Base-by-base conservation (phyloP, 2,113 vertebrate species). In the Antechinus stuartii region DNA sequence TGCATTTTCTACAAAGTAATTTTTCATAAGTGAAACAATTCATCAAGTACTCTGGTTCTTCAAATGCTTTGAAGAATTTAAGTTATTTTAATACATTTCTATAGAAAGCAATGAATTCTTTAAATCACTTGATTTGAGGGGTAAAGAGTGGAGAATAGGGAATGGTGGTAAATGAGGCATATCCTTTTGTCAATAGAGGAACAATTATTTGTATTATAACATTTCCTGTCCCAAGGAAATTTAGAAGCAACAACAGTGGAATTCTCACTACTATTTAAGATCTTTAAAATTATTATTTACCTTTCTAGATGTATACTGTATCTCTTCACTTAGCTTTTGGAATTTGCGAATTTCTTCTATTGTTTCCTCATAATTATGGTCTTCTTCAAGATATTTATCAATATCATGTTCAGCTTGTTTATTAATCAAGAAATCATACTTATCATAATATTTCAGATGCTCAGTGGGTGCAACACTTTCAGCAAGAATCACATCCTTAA, bases 371-470 rank as follows among this genome's bases (percentile, higher is more conserved):
- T 99, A 99, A 68, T 96, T 98, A 92, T 98, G 99, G 54, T 98
- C 97, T 95, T 99, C 98, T 12, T 90, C 55, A 54, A 99, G 98
- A 97, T 99, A 99, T 10, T 97, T 97, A 47, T 99, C 98, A 26
- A 98, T 96, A n/a, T 99, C 98, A 89, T 96, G 94, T 91, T 99
- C 99, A 1, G 99, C 99, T 98, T 99, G 98, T 93, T 91, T 99
- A 95, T 97, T 99, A 76, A 99, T 97, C 96, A 99, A 97, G 11
- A 98, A 93, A 0, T 98, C 93, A 49, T 99, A 99, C 92, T 99
- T 99, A 97, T 99, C 99, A 56, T 99, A 99, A 46, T 99, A 94
- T 26, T 93, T 98, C 89, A 99, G 91, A 68, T 99, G 98, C 76
- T 99, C 98, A 0, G 0, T 97, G 8, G 99, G 99, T 76, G 98